Percentiles rank a stretch among this genome's conserved stretches.
Evolutionary conservation across 1,140 invertebrate species (phyloP).

Genomic region (Geopemphigus sp.): DNA sequence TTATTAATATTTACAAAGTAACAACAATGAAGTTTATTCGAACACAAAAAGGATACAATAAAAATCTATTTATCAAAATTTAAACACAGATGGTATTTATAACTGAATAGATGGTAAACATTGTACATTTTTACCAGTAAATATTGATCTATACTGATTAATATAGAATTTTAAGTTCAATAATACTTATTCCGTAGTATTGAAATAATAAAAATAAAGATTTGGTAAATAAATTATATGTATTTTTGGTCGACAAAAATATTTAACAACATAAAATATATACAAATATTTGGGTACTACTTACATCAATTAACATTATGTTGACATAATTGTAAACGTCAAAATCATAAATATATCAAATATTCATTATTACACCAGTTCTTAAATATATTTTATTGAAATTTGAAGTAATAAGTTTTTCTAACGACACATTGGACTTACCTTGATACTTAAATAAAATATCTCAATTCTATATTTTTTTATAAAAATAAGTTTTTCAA

Average conservation of each 20-base stretch:
- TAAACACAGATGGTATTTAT: neutral
- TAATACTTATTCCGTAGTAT: neutral
- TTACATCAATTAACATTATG: slow-evolving; percentile 24
- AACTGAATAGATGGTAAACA: neutral
- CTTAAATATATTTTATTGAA: neutral
- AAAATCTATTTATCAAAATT: slow-evolving; percentile 1
- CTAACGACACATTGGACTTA: neutral
- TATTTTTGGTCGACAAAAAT: slow-evolving; percentile 39
- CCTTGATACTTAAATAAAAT: neutral
- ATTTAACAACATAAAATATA: slow-evolving; percentile 27
- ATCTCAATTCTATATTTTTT: neutral
- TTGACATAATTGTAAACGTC: slow-evolving; percentile 1
- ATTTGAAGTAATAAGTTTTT: neutral
- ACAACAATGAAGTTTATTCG: neutral
- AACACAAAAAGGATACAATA: neutral
- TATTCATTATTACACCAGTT: neutral
- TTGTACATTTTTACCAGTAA: neutral
- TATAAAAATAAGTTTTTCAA: neutral
- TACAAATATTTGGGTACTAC: slow-evolving; percentile 13
- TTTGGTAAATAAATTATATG: slow-evolving; percentile 20
- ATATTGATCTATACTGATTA: neutral
- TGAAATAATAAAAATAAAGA: neutral
- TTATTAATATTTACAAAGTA: neutral
- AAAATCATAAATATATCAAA: slow-evolving; percentile 25
- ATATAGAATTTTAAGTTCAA: neutral